phyloP scores from a whole-genome alignment of 2,113 vertebrate genomes.

The Elachura formosa region DNA sequence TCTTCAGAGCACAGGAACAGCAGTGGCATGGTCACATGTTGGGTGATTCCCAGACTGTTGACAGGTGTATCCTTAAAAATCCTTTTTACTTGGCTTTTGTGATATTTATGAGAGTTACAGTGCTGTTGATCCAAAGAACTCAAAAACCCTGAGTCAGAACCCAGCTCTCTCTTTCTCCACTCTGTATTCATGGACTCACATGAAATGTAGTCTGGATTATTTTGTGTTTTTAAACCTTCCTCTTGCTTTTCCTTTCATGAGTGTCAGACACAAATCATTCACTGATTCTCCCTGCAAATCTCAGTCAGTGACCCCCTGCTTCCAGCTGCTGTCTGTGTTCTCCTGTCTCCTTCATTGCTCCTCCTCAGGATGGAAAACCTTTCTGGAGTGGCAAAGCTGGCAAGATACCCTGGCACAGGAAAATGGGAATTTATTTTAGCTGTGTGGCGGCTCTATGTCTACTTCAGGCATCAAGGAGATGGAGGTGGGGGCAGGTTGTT shows the following conservation, averaged over 20 bases:
- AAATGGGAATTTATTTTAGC: not conserved
- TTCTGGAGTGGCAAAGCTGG: not conserved
- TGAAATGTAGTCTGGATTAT: not conserved
- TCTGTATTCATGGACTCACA: not conserved
- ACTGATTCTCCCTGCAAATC: not conserved
- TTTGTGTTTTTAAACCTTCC: not conserved
- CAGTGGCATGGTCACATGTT: not conserved
- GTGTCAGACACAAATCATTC: not conserved
- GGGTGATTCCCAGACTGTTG: not conserved
- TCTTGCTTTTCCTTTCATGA: not conserved
- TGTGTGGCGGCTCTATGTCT: not conserved
- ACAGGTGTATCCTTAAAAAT: not conserved
- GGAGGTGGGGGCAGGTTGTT: not conserved
- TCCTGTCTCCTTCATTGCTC: accelerated
- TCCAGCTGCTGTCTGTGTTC: not conserved
- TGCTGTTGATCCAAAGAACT: not conserved
- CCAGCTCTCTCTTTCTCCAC: not conserved
- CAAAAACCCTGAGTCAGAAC: not conserved
- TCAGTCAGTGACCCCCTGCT: not conserved
- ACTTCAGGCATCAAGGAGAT: not conserved
- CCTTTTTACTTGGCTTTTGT: not conserved
- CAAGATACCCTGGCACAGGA: not conserved
- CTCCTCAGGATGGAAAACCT: not conserved
- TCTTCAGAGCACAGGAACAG: not conserved
- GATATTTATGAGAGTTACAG: not conserved